phyloP scores from a whole-genome alignment of 2,888 invertebrate species.

The Ormyrus pomaceus region DNA sequence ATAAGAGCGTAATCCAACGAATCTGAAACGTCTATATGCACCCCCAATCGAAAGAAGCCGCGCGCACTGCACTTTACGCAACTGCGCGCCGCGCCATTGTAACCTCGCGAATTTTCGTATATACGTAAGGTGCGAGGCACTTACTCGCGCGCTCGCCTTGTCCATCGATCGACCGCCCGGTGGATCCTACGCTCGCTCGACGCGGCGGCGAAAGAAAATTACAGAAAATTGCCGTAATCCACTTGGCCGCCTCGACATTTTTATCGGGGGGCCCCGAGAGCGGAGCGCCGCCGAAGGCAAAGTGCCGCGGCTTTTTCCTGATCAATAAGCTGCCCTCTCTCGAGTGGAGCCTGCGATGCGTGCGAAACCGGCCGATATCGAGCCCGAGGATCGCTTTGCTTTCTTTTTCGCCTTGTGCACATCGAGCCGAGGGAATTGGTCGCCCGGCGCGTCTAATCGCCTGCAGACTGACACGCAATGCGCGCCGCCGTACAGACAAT shows the following conservation, averaged over 20 bases:
- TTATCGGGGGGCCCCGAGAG: neutral
- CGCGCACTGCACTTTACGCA: neutral
- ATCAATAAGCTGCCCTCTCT: slow-evolving; percentile 14
- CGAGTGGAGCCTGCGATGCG: neutral
- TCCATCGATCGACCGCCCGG: neutral
- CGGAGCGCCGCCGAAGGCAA: neutral
- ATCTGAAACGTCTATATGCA: neutral
- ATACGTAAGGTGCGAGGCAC: slow-evolving; percentile 12
- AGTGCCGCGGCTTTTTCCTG: neutral
- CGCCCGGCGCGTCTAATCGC: too few relatives aligned
- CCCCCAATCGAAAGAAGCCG: too few relatives aligned
- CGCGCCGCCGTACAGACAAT: too few relatives aligned
- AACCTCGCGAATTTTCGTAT: slow-evolving; percentile 35
- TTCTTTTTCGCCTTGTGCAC: too few relatives aligned
- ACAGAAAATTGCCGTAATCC: slow-evolving; percentile 45
- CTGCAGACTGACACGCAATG: too few relatives aligned
- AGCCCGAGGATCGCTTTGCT: too few relatives aligned
- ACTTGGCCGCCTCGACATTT: slow-evolving; percentile 38
- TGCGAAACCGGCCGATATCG: neutral
- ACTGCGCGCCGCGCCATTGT: neutral
- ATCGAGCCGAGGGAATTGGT: too few relatives aligned
- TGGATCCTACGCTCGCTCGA: neutral
- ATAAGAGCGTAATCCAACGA: neutral
- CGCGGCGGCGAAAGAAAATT: slow-evolving; percentile 30
- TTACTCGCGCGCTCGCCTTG: too few relatives aligned